phyloP scores from a whole-genome alignment of 2,888 invertebrate species.

The Strigamia transsilvanica region DNA sequence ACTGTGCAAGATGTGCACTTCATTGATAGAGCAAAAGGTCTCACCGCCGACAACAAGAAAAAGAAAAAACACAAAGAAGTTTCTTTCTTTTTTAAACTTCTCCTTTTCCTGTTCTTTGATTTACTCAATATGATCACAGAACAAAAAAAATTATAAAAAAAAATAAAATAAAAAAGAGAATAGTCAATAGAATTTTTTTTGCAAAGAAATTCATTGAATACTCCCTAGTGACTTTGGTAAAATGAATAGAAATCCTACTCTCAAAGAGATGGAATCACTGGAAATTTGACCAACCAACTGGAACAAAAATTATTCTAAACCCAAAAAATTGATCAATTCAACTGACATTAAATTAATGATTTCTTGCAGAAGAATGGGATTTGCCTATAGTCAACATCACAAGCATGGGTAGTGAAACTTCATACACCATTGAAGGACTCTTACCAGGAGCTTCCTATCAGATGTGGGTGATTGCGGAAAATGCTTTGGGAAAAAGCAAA shows the following conservation, averaged over 20 bases:
- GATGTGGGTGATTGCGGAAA: slow-evolving; percentile 62
- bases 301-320: not conserved
- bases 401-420: slow-evolving; percentile 51
- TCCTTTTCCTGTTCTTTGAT: not conserved
- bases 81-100: not conserved
- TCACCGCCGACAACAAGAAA: not conserved
- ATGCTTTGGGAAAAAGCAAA: slow-evolving; percentile 62
- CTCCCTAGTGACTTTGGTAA: not conserved
- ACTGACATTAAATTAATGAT: not conserved
- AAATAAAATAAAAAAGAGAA: not conserved
- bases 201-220: not conserved
- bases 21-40: slow-evolving; percentile 11
- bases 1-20: not conserved
- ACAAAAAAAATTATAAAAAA: not conserved
- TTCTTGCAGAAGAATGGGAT: slow-evolving; percentile 51
- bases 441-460: slow-evolving; percentile 63
- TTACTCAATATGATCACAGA: slow-evolving; percentile 11
- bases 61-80: not conserved
- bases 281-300: not conserved
- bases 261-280: not conserved
- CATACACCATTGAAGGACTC: slow-evolving; percentile 60
- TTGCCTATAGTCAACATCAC: slow-evolving; percentile 45
- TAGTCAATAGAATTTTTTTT: not conserved
- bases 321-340: slow-evolving; percentile 7
- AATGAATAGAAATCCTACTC: not conserved